Conservation (phyloP, 2,113 vertebrate genomes). For the Phalacrocorax brasilianus region DNA sequence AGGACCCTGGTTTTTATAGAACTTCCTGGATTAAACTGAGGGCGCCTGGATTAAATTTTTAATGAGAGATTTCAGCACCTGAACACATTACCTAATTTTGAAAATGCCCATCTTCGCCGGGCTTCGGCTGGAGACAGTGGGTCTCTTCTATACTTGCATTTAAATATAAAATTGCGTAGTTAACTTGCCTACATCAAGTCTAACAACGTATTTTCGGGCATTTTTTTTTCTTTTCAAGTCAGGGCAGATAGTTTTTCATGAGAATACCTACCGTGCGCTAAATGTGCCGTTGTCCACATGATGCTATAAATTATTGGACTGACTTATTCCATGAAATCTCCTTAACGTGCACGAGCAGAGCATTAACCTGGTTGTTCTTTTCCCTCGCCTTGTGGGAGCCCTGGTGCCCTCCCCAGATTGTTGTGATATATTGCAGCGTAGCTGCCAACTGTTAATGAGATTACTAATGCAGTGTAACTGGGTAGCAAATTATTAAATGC, state of each 20-base stretch:
- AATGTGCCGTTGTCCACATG: not conserved
- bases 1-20: not conserved
- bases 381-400: not conserved
- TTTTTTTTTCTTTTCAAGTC: not conserved
- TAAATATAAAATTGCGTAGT: rapidly evolving
- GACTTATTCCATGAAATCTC: not conserved
- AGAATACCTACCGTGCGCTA: not conserved
- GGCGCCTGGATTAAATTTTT: not conserved
- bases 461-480: not conserved
- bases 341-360: not conserved
- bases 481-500: not conserved
- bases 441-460: not conserved
- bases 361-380: not conserved
- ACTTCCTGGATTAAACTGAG: not conserved
- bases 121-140: not conserved
- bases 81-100: not conserved
- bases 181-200: not conserved
- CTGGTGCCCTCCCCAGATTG: not conserved
- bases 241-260: not conserved
- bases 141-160: not conserved
- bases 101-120: not conserved
- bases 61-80: not conserved
- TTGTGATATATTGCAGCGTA: not conserved
- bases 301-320: not conserved
- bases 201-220: not conserved